Base-by-base conservation (phyloP, 92 coral and sea anemone genomes). In the Paramuricea clavata region DNA sequence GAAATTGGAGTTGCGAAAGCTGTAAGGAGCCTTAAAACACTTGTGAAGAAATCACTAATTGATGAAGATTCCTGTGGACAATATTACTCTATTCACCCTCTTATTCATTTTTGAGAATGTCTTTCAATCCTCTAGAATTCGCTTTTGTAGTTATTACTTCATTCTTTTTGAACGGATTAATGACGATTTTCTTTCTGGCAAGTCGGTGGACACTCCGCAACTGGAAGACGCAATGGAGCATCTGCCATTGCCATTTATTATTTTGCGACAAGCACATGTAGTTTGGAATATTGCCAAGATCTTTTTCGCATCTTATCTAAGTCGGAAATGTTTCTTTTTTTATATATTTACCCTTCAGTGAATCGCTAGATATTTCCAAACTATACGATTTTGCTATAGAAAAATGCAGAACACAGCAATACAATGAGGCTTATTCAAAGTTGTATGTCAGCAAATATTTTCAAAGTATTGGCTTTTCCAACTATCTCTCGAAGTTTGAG, bases 31-130 rank as follows among this genome's bases (percentile, higher is more conserved):
- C 81, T 87, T 28, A 22, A 71, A 12, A 57, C 50, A 0, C 69
- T 87, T 49, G 57, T 69, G 17, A 56, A 57, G 42, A 72, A 36
- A 39, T 36, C 78, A 0, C 21, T 72, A 36, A 72, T 41, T 0
- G 78, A 72, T 26, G 31, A 10, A 17, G 52, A 54, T 47, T 33
- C 79, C 1, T 12, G 47, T 2, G 0, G 22, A 0, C 44, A 36
- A 0, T n/a, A 25, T 15, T 80, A 49, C 76, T 22, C 91, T 21
- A 69, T 81, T 21, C 91, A 87, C 74, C 83, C 75, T 10, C 75
- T 87, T 10, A 17, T 88, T 12, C 71, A 74, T 26, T 82, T 41
- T 88, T 81, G 54, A 73, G n/a, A 47, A 70, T 49, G 78, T 83
- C n/a, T 0, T 61, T 23, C 26, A 69, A 1, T 25, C 52, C 9